phyloP scores from a whole-genome alignment of 2,888 invertebrate species.

The Phlogophora meticulosa region DNA sequence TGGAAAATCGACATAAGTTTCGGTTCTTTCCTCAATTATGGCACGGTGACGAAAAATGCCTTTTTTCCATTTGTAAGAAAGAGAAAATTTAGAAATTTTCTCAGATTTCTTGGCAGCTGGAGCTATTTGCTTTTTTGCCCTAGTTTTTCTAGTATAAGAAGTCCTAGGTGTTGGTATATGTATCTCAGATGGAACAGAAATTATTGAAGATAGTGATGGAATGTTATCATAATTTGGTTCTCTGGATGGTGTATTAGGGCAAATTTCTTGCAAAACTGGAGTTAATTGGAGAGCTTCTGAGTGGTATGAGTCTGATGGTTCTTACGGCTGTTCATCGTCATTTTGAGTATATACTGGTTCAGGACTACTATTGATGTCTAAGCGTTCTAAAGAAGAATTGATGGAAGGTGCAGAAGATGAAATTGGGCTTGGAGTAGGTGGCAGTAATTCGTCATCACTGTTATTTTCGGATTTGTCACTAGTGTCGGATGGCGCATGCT shows the following conservation, averaged over 20 bases:
- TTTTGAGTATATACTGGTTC: background rate
- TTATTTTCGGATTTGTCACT: slow-evolving; percentile 4
- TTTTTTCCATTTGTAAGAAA: slow-evolving; percentile 11
- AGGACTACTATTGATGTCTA: slow-evolving; percentile 2
- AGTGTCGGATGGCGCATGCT: slow-evolving; percentile 15
- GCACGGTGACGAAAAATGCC: slow-evolving; percentile 5
- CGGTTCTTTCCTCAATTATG: background rate
- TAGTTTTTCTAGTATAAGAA: slow-evolving; percentile 6
- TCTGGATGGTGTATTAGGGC: slow-evolving; percentile 5
- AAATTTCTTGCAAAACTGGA: slow-evolving; percentile 8
- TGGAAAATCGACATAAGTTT: background rate
- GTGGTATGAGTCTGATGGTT: background rate
- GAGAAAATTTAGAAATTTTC: background rate
- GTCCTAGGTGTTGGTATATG: background rate
- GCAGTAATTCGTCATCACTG: background rate
- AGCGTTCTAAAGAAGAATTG: slow-evolving; percentile 5
- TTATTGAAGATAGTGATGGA: slow-evolving; percentile 11
- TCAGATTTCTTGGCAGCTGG: slow-evolving; percentile 5
- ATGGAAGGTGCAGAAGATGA: slow-evolving; percentile 5
- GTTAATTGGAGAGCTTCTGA: slow-evolving; percentile 4
- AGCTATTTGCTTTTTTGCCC: slow-evolving; percentile 5
- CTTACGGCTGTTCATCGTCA: background rate
- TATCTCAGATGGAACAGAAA: slow-evolving; percentile 7
- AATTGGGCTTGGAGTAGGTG: background rate
- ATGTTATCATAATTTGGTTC: slow-evolving; percentile 5